phyloP scores from a whole-genome alignment of 2,113 vertebrate species.

The Nannobrachium achirus region DNA sequence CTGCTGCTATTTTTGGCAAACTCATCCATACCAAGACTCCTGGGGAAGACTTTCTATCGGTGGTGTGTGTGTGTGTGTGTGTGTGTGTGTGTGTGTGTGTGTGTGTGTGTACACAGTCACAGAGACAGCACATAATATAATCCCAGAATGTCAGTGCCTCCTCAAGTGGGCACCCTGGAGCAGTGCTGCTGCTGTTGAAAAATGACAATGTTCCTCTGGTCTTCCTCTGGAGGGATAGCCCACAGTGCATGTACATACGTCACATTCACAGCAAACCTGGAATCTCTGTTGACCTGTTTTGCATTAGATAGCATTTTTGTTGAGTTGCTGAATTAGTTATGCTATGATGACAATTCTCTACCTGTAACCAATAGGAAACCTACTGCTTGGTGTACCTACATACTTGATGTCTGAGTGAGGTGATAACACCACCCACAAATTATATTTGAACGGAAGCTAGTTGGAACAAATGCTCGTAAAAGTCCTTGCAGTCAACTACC shows the following conservation, averaged over 20 bases:
- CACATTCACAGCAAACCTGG: slow-evolving; percentile 1
- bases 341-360: slow-evolving; percentile 11
- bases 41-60: too few relatives aligned
- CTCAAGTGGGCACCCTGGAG: slow-evolving; percentile 4
- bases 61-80: too few relatives aligned
- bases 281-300: neutral
- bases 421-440: slow-evolving; percentile 24
- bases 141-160: slow-evolving; percentile 8
- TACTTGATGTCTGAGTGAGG: slow-evolving; percentile 3
- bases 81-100: too few relatives aligned
- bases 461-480: slow-evolving; percentile 35
- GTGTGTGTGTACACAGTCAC: slow-evolving; percentile 4
- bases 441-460: neutral
- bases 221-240: neutral
- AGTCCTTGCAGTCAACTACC: slow-evolving; percentile 43
- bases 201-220: neutral
- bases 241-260: neutral
- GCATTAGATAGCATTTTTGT: neutral
- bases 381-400: neutral
- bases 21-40: too few relatives aligned
- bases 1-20: too few relatives aligned
- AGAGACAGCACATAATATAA: slow-evolving; percentile 26
- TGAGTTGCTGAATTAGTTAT: slow-evolving; percentile 39
- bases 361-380: neutral
- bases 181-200: neutral